Evolutionary conservation across 2,797 vertebrate species (phyloP), one percentile per base, ranked within the genome.

Genomic region (Gambusia yucatana): DNA sequence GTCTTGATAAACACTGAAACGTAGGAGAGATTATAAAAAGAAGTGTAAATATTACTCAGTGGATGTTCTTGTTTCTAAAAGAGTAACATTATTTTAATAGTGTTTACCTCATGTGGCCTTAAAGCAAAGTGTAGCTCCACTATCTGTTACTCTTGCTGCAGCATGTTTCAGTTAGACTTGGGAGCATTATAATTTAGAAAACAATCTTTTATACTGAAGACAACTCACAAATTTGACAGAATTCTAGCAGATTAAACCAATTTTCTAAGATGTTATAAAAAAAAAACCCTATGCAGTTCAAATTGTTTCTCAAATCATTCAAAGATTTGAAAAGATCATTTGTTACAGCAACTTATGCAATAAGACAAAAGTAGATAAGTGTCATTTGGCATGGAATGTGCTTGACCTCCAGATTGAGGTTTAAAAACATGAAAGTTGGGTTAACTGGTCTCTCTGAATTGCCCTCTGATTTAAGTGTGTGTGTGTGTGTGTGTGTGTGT

Each of bases 81-180:
- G 65, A 30, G 8, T 17, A 69, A 22, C 22, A 4, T 36, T 77
- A 9, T 77, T 36, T 47, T 46, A 70, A 55, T 76, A 72, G n/a
- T 28, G 59, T 78, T 75, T 67, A 71, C 28, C 22, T 77, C 57
- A 80, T 75, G 59, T 82, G 73, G 61, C 55, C 46, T 74, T 8
- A 75, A 46, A 55, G 44, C 0, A 17, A 39, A 52, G 50, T 73
- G 41, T 71, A 71, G 10, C 41, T 44, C 67, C 41, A 50, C 13
- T 30, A 73, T 13, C 44, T 50, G 59, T n/a, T 25, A 25, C 2
- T 7, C n/a, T 41, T 69, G 4, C 41, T 16, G 28, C 41, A 63
- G 17, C n/a, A 9, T 44, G 48, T 76, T 77, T 80, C 20, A 86
- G 65, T 43, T 36, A 61, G 30, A 39, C 22, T 10, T 22, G 4